A percentile compares a stretch with the other conserved stretches of the same genome.
phyloP scores from a whole-genome alignment of 2,888 invertebrate genomes.

The Bembecia ichneumoniformis region DNA sequence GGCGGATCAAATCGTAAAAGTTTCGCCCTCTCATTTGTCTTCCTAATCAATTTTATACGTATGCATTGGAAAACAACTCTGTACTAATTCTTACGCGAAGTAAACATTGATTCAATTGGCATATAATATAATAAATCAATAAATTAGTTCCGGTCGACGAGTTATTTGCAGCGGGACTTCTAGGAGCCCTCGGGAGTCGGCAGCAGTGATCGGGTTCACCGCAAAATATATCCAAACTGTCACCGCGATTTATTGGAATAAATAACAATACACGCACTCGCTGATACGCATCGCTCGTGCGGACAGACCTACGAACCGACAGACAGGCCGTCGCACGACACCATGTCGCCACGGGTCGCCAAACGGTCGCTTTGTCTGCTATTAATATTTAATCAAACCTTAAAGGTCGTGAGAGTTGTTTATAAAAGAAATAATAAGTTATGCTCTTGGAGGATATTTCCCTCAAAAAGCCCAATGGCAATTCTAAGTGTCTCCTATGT shows the following conservation, averaged over 20 bases:
- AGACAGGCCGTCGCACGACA: slow-evolving; percentile 5
- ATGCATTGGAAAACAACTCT: too few relatives aligned
- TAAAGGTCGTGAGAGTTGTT: too few relatives aligned
- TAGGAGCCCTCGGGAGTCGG: slow-evolving; percentile 5
- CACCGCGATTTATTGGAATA: slow-evolving; percentile 43
- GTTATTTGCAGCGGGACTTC: not conserved
- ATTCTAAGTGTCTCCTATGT: not conserved
- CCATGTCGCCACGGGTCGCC: too few relatives aligned
- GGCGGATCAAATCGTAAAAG: slow-evolving; percentile 31
- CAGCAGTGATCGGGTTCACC: slow-evolving; percentile 2
- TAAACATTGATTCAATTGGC: too few relatives aligned
- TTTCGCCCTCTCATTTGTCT: slow-evolving; percentile 29
- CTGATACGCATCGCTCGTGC: slow-evolving; percentile 7
- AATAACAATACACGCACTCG: slow-evolving; percentile 27
- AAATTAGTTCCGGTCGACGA: not conserved
- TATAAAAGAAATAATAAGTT: too few relatives aligned
- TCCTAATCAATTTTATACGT: slow-evolving; percentile 18
- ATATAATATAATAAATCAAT: not conserved
- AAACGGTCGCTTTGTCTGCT: too few relatives aligned
- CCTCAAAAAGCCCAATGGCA: not conserved
- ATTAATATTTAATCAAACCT: too few relatives aligned
- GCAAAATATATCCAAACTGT: not conserved
- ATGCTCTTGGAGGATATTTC: too few relatives aligned
- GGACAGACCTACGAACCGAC: slow-evolving; percentile 6
- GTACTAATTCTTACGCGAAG: too few relatives aligned